Base-by-base conservation (phyloP, 2,888 invertebrate genomes). In the Ethmia dodecea region DNA sequence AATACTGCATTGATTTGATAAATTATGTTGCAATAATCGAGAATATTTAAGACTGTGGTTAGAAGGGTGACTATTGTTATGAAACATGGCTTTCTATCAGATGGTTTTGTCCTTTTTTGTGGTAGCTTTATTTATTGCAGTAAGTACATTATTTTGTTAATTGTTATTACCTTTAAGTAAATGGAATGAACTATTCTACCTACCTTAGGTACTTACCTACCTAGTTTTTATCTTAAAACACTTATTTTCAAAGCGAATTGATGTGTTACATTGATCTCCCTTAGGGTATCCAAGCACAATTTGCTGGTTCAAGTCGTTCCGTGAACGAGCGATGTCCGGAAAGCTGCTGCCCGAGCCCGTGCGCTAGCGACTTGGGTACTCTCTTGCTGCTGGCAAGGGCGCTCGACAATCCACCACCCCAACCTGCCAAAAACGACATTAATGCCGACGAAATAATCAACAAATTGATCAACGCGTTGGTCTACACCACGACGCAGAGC, bases 381-480 rank as follows among this genome's bases (percentile, higher is more conserved):
- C 33, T 59, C 0, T 25, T 60, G n/a, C 43, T 50, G 2, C 41
- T 56, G 2, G 45, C 56, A n/a, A 45, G 49, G 18, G 44, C 43
- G 12, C 36, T 54, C 16, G 52, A 58, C n/a, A 13, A 9, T n/a
- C 29, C 40, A n/a, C 31, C 38, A 5, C 35, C 28, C 29, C 18
- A 27, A 3, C 13, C 26, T 14, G 29, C 32, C 14, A 45, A 24
- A 39, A 40, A 27, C 13, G 27, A 38, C 1, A 38, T 46, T 16
- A 52, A 60, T 14, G 49, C 28, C 2, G 76, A 78, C 38, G 71
- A 70, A 35, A 58, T 80, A 10, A 72, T 80, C 5, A 53, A 69
- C 45, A 77, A 72, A 40, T 50, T 80, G 18, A 62, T 79, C 8
- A 75, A 78, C 33, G 80, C 78, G 5, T 45, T 80, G 13, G 62